Conservation (phyloP, 2,888 invertebrate genomes). For the Aporophyla lueneburgensis region DNA sequence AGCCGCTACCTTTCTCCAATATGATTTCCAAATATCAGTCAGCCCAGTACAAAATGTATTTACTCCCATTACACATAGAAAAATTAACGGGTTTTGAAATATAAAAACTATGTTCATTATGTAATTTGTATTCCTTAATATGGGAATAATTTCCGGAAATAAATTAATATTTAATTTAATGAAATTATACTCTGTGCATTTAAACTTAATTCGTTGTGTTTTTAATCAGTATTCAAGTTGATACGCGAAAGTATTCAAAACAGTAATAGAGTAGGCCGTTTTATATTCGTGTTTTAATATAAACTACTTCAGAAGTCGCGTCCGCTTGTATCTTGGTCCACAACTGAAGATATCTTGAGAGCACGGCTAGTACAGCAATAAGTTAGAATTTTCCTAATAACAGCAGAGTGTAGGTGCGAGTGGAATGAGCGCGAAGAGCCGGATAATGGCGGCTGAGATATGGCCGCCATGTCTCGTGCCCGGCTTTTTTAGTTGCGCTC, state of each 20-base stretch:
- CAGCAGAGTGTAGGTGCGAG: conserved; percentile 65
- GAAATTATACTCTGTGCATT: not conserved
- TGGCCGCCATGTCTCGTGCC: conserved; percentile 39
- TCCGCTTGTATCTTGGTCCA: conserved; percentile 42
- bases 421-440: conserved; percentile 62
- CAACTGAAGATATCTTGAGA: conserved; percentile 67
- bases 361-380: conserved; percentile 82
- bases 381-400: conserved; percentile 89
- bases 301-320: not conserved
- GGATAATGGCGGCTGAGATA: conserved; percentile 64
- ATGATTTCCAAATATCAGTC: not conserved
- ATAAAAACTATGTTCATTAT: not conserved
- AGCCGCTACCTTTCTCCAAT: not conserved
- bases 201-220: not conserved
- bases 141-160: too few relatives aligned
- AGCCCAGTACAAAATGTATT: not conserved
- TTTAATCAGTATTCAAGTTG: not conserved
- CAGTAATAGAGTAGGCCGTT: not conserved
- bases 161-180: not conserved
- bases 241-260: not conserved
- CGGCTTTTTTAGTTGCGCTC: conserved; percentile 42
- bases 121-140: too few relatives aligned
- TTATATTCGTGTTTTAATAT: not conserved
- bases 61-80: not conserved
- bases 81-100: not conserved